These are phyloP conservation scores for Nephrotoma appendiculata DNA, from an alignment of 2,888 invertebrate genomes.

Conservation along the genomic window DNA sequence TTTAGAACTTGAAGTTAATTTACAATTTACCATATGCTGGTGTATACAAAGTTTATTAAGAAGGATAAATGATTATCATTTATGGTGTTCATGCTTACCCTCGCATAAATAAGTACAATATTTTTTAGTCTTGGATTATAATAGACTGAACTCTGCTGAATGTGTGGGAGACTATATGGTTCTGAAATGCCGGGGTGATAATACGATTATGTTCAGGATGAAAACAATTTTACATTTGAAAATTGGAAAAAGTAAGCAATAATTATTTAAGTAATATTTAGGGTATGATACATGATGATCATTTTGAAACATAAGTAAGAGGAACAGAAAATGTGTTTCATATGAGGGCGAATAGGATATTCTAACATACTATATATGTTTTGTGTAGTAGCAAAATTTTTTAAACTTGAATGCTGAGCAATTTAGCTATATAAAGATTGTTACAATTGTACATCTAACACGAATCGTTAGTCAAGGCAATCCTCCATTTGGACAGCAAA, in stretches of 20 bases:
- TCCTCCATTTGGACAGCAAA: too few relatives aligned
- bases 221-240: neutral
- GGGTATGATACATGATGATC: neutral
- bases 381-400: too few relatives aligned
- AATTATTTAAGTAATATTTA: neutral
- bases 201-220: neutral
- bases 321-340: too few relatives aligned
- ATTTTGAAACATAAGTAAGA: neutral
- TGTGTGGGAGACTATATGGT: neutral
- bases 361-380: too few relatives aligned
- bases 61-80: neutral
- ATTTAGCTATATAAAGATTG: too few relatives aligned
- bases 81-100: neutral
- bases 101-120: neutral
- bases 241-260: neutral
- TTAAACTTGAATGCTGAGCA: too few relatives aligned
- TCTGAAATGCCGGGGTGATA: neutral
- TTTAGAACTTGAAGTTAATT: neutral
- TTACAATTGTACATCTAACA: too few relatives aligned
- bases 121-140: neutral
- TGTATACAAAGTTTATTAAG: neutral
- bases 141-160: neutral
- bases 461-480: too few relatives aligned
- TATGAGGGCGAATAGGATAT: too few relatives aligned
- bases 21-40: neutral